A percentile compares a stretch with the other conserved stretches of the same genome.
Conservation (phyloP, 1,140 invertebrate species). For the Alviniconcha marisindica region DNA sequence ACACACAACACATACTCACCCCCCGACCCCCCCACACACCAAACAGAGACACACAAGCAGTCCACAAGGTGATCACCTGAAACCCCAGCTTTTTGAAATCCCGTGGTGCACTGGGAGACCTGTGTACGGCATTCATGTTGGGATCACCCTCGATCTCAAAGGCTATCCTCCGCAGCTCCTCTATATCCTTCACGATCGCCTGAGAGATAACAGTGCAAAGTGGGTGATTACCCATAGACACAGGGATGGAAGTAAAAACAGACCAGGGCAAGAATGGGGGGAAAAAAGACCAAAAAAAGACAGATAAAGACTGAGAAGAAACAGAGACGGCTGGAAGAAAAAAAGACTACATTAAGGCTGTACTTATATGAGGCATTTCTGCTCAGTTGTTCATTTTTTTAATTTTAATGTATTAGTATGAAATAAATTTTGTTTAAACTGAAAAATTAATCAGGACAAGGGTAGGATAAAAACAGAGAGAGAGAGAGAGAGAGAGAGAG, state of each 20-base stretch:
- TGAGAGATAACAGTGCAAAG: conserved; percentile 54
- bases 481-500: background rate
- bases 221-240: background rate
- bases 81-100: conserved; percentile 97
- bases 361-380: no score
- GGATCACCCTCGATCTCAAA: conserved; percentile 88
- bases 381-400: no score
- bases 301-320: background rate
- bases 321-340: background rate
- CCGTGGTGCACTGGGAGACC: conserved; percentile 81
- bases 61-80: conserved; percentile 75
- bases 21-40: background rate
- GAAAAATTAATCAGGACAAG: no score
- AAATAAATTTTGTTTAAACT: no score
- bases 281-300: background rate
- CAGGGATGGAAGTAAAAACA: background rate
- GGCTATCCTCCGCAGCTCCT: conserved; percentile 91
- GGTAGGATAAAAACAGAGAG: background rate
- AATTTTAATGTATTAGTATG: no score
- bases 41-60: background rate
- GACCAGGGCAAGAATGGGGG: background rate
- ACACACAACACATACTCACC: background rate
- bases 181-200: conserved; percentile 96
- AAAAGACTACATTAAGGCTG: no score
- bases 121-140: conserved; percentile 59